Base-by-base conservation (phyloP, 2,113 vertebrate species). In the Myotis yumanensis region DNA sequence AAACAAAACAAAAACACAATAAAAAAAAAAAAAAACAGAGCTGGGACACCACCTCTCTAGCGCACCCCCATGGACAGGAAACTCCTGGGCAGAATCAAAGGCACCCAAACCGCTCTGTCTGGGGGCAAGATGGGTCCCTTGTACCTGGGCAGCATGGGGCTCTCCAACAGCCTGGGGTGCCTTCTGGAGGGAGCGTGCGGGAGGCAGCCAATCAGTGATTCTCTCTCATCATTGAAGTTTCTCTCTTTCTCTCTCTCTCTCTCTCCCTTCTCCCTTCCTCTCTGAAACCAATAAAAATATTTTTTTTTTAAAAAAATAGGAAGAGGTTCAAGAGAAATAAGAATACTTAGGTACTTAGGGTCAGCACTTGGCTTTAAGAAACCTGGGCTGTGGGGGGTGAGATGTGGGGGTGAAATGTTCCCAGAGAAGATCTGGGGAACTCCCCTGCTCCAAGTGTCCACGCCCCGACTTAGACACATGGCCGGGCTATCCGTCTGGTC, bases 21-120 rank as follows among this genome's bases (percentile, higher is more conserved):
- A 20, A 64, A 48, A 54, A 96, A 54, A 9, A 20, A 64, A 48
- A 54, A 96, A 54, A 9, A 14, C 80, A 75, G 83, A 66, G 35
- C 7, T 9, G 35, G 30, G 66, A 23, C 0, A 5, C 15, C 3
- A 28, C 83, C 89, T 4, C 0, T n/a, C 0, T 6, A 32, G 48
- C 85, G 16, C 25, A 37, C 18, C 84, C 32, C 35, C 2, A 5
- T 0, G 0, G 10, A 17, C 57, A 80, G 96, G 97, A 98, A 98
- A 90, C 91, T 97, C 69, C 96, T 96, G 94, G 94, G 32, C 46
- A 91, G 64, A 71, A 37, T 54, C 88, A 46, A 25, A 87, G 81
- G 46, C 8, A 35, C 73, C 59, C 71, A 8, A 9, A 35, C 15
- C 20, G 40, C 75, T 69, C 28, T 71, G 20, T 28, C n/a, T 25